Base-by-base conservation (phyloP, 2,797 vertebrate species). In the Xiphophorus birchmanni region DNA sequence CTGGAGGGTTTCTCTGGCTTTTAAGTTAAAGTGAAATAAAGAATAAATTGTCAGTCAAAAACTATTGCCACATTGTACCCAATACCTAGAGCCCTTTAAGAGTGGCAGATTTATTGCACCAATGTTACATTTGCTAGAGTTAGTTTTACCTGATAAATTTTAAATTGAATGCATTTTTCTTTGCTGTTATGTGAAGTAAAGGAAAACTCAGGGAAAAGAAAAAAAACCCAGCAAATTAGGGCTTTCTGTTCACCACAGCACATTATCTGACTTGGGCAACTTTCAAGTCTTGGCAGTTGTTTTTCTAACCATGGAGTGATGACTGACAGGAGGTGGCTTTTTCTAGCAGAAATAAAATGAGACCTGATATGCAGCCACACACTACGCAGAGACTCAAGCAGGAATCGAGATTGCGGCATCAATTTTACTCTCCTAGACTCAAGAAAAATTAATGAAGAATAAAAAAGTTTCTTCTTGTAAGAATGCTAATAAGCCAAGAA, bases 251-350 rank as follows among this genome's bases (percentile, higher is more conserved):
- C 48, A 74, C 63, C 74, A 73, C 71, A 56, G 56, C 35, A 72
- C 17, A 80, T 90, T 74, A 79, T 84, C 45, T 82, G 32, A 72
- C 79, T 76, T 29, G 23, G 48, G 74, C 0, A 82, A 60, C 77
- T 84, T 86, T 89, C 32, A 83, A 71, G 72, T 75, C 40, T 77
- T 52, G 2, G 7, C 60, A 26, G 58, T 78, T 88, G 69, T 86
- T 90, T 90, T 87, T 76, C 56, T 21, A 15, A 37, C 56, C 1
- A 21, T 47, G 60, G 2, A 40, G 77, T 12, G 78, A 88, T 80
- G 87, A 89, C 75, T 84, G 85, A 82, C 80, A 82, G 83, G 58
- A 73, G 75, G 72, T 73, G 44, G 79, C 71, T 74, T 80, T 13
- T 63, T 84, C 69, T 48, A 11, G n/a, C 29, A 65, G 45, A 37